These are phyloP conservation scores for Astreopora myriophthalma DNA, from an alignment of 64 coral and sea anemone species.

Conservation along the genomic window DNA sequence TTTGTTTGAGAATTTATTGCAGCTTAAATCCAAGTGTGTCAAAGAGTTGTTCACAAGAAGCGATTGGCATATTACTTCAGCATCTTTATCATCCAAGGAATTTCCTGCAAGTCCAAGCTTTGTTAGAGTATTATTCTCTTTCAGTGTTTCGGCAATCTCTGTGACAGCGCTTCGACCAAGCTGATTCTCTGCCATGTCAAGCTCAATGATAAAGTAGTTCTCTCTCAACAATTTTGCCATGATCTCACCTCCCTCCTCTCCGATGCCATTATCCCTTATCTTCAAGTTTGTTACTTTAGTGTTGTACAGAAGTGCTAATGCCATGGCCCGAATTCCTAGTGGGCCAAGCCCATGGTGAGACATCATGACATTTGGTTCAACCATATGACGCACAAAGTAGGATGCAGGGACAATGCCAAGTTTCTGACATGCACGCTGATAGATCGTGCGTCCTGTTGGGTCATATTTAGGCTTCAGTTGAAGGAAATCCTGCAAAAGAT, in stretches of 20 bases:
- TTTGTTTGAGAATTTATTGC: conserved; percentile 79
- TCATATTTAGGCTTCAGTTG: conserved; percentile 81
- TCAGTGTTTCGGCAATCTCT: conserved; percentile 81
- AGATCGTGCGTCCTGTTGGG: conserved; percentile 81
- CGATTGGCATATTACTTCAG: conserved; percentile 59
- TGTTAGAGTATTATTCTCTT: conserved; percentile 72
- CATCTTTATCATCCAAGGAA: conserved; percentile 77
- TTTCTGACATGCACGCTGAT: conserved; percentile 83
- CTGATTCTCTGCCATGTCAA: conserved; percentile 90
- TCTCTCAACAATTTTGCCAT: conserved; percentile 86
- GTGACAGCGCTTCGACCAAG: conserved; percentile 31
- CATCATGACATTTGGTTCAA: conserved; percentile 80
- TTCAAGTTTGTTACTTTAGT: conserved; percentile 85
- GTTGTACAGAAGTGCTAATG: conserved; percentile 84
- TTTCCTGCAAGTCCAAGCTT: conserved; percentile 79
- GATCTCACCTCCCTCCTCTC: conserved; percentile 76
- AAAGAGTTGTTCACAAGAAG: conserved; percentile 68
- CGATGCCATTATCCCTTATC: conserved; percentile 87
- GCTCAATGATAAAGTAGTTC: conserved; percentile 90
- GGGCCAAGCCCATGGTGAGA: conserved; percentile 92
- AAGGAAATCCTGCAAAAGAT: conserved; percentile 3
- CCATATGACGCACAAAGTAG: conserved; percentile 94
- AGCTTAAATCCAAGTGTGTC: conserved; percentile 74
- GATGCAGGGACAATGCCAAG: conserved; percentile 89
- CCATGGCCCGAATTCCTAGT: conserved; percentile 80